Conservation (phyloP, 2,113 vertebrate species). For the Menura novaehollandiae region DNA sequence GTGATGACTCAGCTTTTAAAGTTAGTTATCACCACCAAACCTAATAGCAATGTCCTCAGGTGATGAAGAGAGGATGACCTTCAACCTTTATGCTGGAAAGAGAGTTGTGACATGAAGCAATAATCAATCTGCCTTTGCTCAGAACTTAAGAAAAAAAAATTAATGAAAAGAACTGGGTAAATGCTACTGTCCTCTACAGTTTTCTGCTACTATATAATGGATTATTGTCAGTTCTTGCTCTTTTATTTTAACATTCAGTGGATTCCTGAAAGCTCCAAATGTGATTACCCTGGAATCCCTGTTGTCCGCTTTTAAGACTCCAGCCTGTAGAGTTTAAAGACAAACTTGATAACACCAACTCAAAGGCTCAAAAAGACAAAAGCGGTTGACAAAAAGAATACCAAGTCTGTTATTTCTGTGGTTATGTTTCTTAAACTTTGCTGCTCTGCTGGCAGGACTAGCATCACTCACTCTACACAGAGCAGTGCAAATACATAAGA, state of each 20-base stretch:
- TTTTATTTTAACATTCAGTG: not conserved
- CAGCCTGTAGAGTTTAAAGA: not conserved
- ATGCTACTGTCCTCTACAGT: not conserved
- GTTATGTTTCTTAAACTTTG: not conserved
- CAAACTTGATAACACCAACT: not conserved
- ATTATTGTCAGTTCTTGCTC: not conserved
- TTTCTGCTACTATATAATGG: not conserved
- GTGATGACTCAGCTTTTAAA: not conserved
- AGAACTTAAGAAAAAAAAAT: not conserved
- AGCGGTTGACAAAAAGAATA: not conserved
- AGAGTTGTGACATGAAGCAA: not conserved
- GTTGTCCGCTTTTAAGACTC: not conserved
- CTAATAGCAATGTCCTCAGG: not conserved
- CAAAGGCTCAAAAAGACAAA: not conserved
- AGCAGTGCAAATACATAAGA: not conserved
- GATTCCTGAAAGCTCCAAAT: not conserved
- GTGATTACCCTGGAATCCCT: not conserved
- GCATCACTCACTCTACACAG: not conserved
- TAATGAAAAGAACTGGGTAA: not conserved
- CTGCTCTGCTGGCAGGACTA: not conserved
- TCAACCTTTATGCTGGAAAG: not conserved
- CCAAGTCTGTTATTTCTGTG: not conserved
- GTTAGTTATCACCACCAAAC: not conserved
- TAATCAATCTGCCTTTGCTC: not conserved
- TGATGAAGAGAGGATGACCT: not conserved